Conservation (phyloP, 2,888 invertebrate genomes). For the Melinaea marsaeus region DNA sequence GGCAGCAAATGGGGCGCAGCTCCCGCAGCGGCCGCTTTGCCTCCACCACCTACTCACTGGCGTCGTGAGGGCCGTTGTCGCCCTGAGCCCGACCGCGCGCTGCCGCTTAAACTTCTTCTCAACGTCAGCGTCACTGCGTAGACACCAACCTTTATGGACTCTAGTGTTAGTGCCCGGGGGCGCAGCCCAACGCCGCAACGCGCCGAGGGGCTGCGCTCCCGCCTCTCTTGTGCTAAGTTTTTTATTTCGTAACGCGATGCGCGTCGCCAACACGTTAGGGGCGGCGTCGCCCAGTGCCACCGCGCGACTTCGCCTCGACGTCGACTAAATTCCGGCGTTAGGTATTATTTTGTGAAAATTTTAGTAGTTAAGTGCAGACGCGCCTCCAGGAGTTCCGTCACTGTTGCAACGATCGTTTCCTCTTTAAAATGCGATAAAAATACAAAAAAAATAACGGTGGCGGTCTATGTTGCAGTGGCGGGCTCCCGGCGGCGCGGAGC, state of each 20-base stretch:
- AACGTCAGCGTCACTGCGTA: conserved; percentile 72
- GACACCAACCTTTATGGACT: conserved; percentile 53
- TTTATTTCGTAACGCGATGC: conserved; percentile 65
- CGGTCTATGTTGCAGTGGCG: conserved; percentile 34
- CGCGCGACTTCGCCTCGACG: conserved; percentile 51
- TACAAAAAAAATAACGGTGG: conserved; percentile 60
- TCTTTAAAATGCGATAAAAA: conserved; percentile 61
- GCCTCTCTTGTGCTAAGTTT: conserved; percentile 68
- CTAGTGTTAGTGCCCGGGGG: conserved; percentile 62
- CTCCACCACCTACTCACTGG: conserved; percentile 90
- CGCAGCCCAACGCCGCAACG: conserved; percentile 40
- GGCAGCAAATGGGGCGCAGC: conserved; percentile 91
- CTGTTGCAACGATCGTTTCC: conserved; percentile 37
- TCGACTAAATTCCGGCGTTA: conserved; percentile 73
- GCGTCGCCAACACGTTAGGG: conserved; percentile 51
- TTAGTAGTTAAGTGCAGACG: conserved; percentile 70
- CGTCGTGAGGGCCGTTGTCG: conserved; percentile 72
- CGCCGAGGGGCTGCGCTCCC: conserved; percentile 46
- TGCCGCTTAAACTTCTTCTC: conserved; percentile 80
- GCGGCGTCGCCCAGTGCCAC: conserved; percentile 62
- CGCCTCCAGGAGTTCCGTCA: conserved; percentile 40
- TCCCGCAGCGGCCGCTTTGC: conserved; percentile 86
- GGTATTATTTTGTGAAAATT: conserved; percentile 78
- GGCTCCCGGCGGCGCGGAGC: conserved; percentile 38
- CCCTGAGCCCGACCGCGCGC: conserved; percentile 74